Conservation (phyloP, 30 jellyfish, hydroid and myxozoan species). For the Sanderia malayensis region DNA sequence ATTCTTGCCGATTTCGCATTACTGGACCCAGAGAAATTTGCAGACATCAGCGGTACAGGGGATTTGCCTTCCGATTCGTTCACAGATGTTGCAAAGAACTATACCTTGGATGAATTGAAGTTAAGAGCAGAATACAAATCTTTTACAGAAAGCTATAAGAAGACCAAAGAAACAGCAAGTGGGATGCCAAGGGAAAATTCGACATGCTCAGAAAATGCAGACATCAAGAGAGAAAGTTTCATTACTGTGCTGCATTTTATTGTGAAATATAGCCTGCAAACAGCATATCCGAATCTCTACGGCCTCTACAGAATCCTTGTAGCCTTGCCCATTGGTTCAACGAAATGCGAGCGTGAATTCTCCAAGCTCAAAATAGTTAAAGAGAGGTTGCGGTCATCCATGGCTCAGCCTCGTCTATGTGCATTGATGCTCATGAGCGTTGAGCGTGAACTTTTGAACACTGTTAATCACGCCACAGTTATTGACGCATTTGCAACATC, state of each 20-base stretch:
- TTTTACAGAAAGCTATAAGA: slow-evolving; percentile 24
- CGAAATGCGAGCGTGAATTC: slow-evolving; percentile 34
- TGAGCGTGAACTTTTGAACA: slow-evolving; percentile 36
- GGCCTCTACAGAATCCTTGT: slow-evolving; percentile 21
- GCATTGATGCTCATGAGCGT: slow-evolving; percentile 56
- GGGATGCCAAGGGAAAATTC: background rate
- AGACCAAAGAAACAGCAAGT: slow-evolving; percentile 10
- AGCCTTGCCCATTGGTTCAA: slow-evolving; percentile 21
- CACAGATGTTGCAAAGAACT: slow-evolving; percentile 16
- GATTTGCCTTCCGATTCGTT: slow-evolving; percentile 10
- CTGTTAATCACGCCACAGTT: slow-evolving; percentile 32
- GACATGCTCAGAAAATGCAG: slow-evolving; percentile 23
- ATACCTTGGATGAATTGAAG: slow-evolving; percentile 6
- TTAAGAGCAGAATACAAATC: slow-evolving; percentile 3
- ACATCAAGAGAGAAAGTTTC: slow-evolving; percentile 8
- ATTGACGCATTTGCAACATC: slow-evolving; percentile 55
- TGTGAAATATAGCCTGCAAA: slow-evolving; percentile 21
- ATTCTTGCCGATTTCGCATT: slow-evolving; percentile 43
- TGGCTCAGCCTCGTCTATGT: slow-evolving; percentile 49
- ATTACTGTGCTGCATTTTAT: slow-evolving; percentile 6
- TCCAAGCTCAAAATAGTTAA: slow-evolving; percentile 22
- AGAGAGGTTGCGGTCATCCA: slow-evolving; percentile 27
- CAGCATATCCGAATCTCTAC: slow-evolving; percentile 51
- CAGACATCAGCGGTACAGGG: background rate
- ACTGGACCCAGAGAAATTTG: slow-evolving; percentile 53